phyloP scores from a whole-genome alignment of 2,888 invertebrate genomes.

The Lypha dubia region DNA sequence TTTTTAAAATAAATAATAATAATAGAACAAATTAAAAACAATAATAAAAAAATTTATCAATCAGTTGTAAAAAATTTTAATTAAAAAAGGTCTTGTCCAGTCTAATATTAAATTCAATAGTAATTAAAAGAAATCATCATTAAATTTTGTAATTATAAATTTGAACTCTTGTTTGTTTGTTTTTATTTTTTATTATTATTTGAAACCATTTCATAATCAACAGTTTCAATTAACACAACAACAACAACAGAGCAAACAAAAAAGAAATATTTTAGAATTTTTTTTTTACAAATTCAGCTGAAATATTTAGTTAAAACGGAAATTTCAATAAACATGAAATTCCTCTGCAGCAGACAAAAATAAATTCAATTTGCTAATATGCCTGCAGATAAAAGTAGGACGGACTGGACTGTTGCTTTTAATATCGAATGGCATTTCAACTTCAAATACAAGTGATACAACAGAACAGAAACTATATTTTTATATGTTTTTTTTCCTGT shows the following conservation, averaged over 20 bases:
- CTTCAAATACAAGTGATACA: not conserved
- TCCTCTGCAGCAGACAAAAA: slow-evolving; percentile 56
- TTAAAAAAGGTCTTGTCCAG: not conserved
- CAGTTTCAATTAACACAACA: slow-evolving; percentile 35
- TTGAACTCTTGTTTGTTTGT: too few species aligned
- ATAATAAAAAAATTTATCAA: not conserved
- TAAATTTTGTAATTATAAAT: slow-evolving; percentile 25
- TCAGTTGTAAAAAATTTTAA: slow-evolving; percentile 17
- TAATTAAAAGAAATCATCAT: slow-evolving; percentile 31
- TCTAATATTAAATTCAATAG: not conserved
- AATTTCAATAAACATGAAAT: slow-evolving; percentile 62
- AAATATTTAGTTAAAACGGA: slow-evolving; percentile 60
- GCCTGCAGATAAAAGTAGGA: slow-evolving; percentile 64
- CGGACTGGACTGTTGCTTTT: slow-evolving; percentile 38
- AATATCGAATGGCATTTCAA: slow-evolving; percentile 29
- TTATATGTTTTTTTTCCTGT: not conserved
- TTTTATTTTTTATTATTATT: slow-evolving; percentile 8
- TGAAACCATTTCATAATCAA: slow-evolving; percentile 34
- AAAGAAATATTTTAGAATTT: not conserved
- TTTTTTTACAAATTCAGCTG: slow-evolving; percentile 54
- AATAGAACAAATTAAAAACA: too few species aligned
- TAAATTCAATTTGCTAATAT: slow-evolving; percentile 71
- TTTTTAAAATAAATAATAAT: too few species aligned
- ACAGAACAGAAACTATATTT: not conserved
- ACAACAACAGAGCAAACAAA: not conserved